Evolutionary conservation across 2,888 invertebrate species (phyloP).

Genomic region (Polia nebulosa): DNA sequence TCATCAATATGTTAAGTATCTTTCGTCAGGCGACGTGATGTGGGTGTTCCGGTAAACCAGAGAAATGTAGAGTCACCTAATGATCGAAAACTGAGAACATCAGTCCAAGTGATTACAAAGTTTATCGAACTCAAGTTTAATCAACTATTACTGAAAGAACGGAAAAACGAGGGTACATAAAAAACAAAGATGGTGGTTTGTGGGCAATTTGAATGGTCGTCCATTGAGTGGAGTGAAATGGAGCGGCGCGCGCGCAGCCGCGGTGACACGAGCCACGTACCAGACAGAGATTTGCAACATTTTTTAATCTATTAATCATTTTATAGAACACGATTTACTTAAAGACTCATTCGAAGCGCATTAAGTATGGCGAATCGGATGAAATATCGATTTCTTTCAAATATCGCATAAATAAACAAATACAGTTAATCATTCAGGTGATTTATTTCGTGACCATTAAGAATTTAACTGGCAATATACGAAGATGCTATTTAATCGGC

Average conservation of each 20-base stretch:
- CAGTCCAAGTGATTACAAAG: slow-evolving; percentile 69
- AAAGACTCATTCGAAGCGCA: slow-evolving; percentile 59
- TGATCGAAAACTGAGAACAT: slow-evolving; percentile 72
- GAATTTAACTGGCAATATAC: slow-evolving; percentile 43
- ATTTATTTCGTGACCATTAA: slow-evolving; percentile 65
- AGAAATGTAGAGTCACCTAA: slow-evolving; percentile 66
- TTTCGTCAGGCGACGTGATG: slow-evolving; percentile 64
- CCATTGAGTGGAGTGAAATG: slow-evolving; percentile 83
- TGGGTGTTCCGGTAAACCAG: slow-evolving; percentile 67
- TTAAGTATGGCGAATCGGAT: slow-evolving; percentile 57
- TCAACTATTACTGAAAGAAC: slow-evolving; percentile 79
- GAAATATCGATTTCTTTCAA: slow-evolving; percentile 57
- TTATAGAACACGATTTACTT: slow-evolving; percentile 57
- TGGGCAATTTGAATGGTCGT: slow-evolving; percentile 81
- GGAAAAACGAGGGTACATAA: slow-evolving; percentile 76
- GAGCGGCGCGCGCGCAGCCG: slow-evolving; percentile 78
- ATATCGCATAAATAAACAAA: slow-evolving; percentile 55
- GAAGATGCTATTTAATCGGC: slow-evolving; percentile 30
- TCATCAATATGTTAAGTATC: slow-evolving; percentile 75
- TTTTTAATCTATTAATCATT: slow-evolving; percentile 63
- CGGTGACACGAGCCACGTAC: slow-evolving; percentile 84
- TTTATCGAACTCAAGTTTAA: slow-evolving; percentile 80
- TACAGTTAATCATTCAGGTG: slow-evolving; percentile 48
- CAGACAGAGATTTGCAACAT: slow-evolving; percentile 74
- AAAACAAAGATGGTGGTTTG: slow-evolving; percentile 80